phyloP scores from a whole-genome alignment of 2,888 invertebrate species.

The Pristionchus entomophagus region DNA sequence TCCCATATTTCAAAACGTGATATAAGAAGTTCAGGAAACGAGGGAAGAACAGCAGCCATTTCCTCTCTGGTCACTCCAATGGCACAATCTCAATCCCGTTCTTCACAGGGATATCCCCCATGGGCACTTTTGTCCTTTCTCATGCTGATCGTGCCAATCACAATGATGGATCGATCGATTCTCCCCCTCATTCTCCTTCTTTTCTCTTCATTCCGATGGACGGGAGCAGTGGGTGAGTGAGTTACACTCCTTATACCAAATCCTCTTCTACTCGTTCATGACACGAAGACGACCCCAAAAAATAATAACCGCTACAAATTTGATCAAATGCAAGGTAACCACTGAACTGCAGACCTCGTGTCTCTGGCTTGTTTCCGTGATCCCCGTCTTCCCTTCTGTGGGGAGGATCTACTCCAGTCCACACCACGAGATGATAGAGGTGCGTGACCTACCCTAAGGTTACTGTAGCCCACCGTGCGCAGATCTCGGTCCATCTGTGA shows the following conservation, averaged over 20 bases:
- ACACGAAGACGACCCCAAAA: no score
- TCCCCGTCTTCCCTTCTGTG: constrained; percentile 44
- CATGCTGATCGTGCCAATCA: background rate
- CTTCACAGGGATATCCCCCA: constrained; percentile 12
- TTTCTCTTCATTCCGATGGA: background rate
- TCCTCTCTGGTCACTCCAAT: background rate
- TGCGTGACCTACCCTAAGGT: background rate
- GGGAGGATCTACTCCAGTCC: background rate
- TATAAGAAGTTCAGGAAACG: no score
- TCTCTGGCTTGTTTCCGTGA: constrained; percentile 43
- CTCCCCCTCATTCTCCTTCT: background rate
- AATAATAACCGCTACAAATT: no score
- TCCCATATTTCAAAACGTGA: no score
- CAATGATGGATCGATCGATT: background rate
- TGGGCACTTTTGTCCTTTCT: background rate
- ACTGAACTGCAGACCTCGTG: constrained; percentile 14
- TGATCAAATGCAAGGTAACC: no score
- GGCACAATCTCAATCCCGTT: constrained; percentile 24
- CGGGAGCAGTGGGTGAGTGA: background rate
- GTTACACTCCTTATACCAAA: background rate
- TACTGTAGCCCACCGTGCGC: no score
- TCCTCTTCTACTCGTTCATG: no score
- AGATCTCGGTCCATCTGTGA: background rate
- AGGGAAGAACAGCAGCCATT: no score
- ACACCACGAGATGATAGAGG: background rate